A percentile compares a stretch with the other conserved stretches of the same genome.
phyloP scores from a whole-genome alignment of 2,797 vertebrate genomes.

The Anniella stebbinsi region DNA sequence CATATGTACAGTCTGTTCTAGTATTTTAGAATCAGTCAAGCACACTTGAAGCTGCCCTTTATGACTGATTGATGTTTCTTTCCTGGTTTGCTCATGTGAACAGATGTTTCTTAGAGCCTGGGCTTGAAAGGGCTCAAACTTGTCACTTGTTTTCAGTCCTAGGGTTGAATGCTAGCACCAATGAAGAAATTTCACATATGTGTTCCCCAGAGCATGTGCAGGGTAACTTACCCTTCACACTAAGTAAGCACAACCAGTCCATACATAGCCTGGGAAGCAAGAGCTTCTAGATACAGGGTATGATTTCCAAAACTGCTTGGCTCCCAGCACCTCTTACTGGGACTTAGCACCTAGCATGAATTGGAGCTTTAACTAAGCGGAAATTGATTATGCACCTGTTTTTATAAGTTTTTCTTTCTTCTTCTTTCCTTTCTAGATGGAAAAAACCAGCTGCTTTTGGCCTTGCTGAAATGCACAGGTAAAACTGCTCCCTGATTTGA shows the following conservation, averaged over 20 bases:
- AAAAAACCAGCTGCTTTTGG: slow-evolving; percentile 96
- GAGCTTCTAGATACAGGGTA: neutral
- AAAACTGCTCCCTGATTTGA: slow-evolving; percentile 43
- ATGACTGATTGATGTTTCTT: neutral
- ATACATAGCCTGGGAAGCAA: neutral
- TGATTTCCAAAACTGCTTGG: neutral
- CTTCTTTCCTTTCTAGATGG: slow-evolving; percentile 85
- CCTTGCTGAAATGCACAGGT: slow-evolving; percentile 98
- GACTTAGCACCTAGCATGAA: neutral
- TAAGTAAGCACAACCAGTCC: neutral
- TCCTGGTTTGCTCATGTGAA: neutral
- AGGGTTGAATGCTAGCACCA: no score
- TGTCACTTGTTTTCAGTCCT: neutral
- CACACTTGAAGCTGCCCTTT: neutral
- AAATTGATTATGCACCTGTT: neutral
- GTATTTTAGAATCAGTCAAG: neutral
- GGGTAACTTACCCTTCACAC: neutral
- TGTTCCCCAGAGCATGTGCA: neutral
- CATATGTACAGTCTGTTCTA: neutral
- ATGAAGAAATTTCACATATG: neutral
- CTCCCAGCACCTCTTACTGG: neutral
- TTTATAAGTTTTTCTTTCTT: slow-evolving; percentile 49
- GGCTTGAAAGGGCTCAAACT: neutral
- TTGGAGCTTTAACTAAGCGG: neutral
- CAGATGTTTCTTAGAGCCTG: neutral